phyloP scores from a whole-genome alignment of 2,797 vertebrate genomes.

The Scyliorhinus canicula region DNA sequence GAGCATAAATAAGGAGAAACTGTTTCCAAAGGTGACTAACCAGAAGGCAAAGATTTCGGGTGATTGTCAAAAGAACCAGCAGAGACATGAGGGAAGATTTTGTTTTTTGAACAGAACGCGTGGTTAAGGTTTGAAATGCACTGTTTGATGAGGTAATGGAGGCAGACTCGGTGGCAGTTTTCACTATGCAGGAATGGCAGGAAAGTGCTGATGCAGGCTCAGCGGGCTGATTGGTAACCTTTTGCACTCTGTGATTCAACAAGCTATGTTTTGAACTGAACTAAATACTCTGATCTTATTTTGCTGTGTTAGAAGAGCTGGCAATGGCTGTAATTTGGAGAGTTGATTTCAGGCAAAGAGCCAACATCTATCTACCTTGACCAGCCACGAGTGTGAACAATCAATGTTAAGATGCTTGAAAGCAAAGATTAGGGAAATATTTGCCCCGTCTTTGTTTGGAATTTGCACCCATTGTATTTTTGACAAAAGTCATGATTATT shows the following conservation, averaged over 20 bases:
- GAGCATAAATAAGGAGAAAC: no score
- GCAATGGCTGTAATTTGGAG: background rate
- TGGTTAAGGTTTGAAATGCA: background rate
- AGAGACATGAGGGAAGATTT: background rate
- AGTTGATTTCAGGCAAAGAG: background rate
- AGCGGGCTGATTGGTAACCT: background rate
- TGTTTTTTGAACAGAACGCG: background rate
- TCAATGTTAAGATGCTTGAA: background rate
- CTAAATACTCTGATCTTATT: background rate
- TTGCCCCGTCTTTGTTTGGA: background rate
- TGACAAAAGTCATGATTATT: background rate
- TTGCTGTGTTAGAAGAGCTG: background rate
- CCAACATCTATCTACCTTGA: no score
- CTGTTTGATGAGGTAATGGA: background rate
- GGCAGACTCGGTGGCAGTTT: background rate
- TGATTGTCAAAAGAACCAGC: background rate
- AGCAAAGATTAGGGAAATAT: background rate
- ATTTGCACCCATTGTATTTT: background rate
- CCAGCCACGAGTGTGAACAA: background rate
- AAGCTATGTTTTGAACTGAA: background rate
- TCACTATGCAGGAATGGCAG: background rate
- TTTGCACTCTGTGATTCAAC: background rate
- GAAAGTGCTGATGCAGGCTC: background rate
- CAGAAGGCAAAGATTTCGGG: background rate
- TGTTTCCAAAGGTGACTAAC: background rate